Conservation (phyloP, 2,888 invertebrate species). For the Dimorphilus gyrociliatus region DNA sequence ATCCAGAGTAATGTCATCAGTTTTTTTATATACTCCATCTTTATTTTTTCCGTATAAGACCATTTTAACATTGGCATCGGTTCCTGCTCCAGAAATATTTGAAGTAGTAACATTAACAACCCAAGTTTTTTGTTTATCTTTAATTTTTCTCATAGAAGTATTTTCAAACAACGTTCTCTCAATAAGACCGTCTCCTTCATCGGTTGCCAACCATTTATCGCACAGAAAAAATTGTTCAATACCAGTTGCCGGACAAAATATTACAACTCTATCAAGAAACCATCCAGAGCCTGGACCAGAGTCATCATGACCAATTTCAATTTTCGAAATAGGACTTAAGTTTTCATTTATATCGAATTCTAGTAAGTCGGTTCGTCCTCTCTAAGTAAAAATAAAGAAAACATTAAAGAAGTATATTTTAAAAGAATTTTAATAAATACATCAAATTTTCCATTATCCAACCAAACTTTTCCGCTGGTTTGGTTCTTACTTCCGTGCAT, state of each 20-base stretch:
- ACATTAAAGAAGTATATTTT: too few species aligned
- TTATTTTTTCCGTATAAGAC: slow-evolving; percentile 26
- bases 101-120: slow-evolving; percentile 29
- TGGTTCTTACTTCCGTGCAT: slow-evolving; percentile 23
- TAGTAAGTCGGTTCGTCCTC: slow-evolving; percentile 28
- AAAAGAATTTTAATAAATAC: too few species aligned
- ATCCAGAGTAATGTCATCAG: slow-evolving; percentile 28
- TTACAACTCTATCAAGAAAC: slow-evolving; percentile 28
- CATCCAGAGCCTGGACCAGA: slow-evolving; percentile 30
- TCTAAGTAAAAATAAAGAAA: too few species aligned
- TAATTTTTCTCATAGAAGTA: slow-evolving; percentile 19
- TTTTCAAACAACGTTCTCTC: slow-evolving; percentile 32
- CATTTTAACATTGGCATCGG: slow-evolving; percentile 33
- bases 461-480: slow-evolving; percentile 33
- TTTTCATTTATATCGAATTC: slow-evolving; percentile 25
- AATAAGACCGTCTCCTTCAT: slow-evolving; percentile 30
- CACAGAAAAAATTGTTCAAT: slow-evolving; percentile 34
- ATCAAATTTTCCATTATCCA: slow-evolving; percentile 30
- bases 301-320: slow-evolving; percentile 36
- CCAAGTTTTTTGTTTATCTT: slow-evolving; percentile 31
- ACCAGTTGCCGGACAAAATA: slow-evolving; percentile 32
- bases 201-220: slow-evolving; percentile 30
- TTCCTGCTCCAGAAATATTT: slow-evolving; percentile 29
- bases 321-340: slow-evolving; percentile 27
- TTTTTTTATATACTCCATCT: slow-evolving; percentile 24